Percentiles rank a stretch among this genome's conserved stretches.
These are phyloP conservation scores for Nebria ingens DNA, from an alignment of 1,140 invertebrate genomes.

Conservation along the genomic window DNA sequence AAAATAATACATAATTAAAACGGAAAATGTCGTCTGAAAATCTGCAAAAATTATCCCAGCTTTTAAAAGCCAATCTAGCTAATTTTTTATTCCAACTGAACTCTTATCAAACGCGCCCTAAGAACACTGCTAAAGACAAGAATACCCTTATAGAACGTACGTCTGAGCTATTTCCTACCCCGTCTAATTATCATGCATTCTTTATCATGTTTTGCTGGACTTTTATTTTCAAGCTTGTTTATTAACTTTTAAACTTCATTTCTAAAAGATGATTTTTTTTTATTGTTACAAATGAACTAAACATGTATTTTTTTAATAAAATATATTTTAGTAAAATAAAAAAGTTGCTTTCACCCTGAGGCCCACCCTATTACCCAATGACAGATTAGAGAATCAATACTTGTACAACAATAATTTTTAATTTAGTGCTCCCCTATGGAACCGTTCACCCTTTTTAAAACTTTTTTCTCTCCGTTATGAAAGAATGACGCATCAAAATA, in stretches of 20 bases:
- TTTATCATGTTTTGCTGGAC: neutral
- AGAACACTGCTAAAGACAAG: too few relatives aligned
- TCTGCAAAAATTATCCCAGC: neutral
- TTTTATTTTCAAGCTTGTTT: too few relatives aligned
- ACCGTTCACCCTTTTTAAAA: neutral
- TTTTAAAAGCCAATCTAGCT: neutral
- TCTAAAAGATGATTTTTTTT: too few relatives aligned
- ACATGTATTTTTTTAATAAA: too few relatives aligned
- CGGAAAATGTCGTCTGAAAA: neutral
- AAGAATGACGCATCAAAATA: neutral
- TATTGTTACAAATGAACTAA: too few relatives aligned
- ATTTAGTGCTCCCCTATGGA: neutral
- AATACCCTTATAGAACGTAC: too few relatives aligned
- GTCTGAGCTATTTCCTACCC: too few relatives aligned
- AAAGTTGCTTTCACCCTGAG: neutral
- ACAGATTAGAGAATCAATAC: neutral
- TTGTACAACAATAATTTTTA: conserved; percentile 6
- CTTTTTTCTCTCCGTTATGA: too few relatives aligned
- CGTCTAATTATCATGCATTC: neutral
- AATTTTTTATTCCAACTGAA: neutral
- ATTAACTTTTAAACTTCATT: too few relatives aligned
- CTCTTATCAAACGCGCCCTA: too few relatives aligned
- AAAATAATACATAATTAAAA: neutral
- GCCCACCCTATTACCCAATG: too few relatives aligned
- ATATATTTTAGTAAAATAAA: too few relatives aligned